Percentiles rank a stretch among this genome's conserved stretches.
Evolutionary conservation across 2,888 invertebrate species (phyloP).

Genomic region (Mythimna vitellina): DNA sequence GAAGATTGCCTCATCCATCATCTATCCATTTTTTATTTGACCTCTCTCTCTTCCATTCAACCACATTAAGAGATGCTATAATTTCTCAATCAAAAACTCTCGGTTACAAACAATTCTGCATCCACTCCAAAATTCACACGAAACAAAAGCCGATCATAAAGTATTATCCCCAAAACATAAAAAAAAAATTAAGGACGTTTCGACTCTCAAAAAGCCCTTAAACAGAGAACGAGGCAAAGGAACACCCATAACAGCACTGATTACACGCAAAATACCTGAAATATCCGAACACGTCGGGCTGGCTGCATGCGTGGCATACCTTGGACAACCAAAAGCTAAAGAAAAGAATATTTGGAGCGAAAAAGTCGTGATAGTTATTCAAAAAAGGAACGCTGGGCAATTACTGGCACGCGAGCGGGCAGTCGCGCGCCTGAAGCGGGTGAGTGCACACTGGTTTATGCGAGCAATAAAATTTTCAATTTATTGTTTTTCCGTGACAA

Average conservation of each 20-base stretch:
- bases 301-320: constrained; percentile 88
- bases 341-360: constrained; percentile 87
- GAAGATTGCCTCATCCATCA: not conserved
- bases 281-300: constrained; percentile 83
- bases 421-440: constrained; percentile 85
- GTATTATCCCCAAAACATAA: constrained; percentile 40
- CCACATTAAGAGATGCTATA: constrained; percentile 2
- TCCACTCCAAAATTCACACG: constrained; percentile 38
- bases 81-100: constrained; percentile 29
- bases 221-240: constrained; percentile 61
- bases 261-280: constrained; percentile 81
- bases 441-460: constrained; percentile 74
- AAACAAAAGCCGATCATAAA: constrained; percentile 47
- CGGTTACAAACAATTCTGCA: not conserved
- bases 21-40: not conserved
- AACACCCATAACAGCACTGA: constrained; percentile 65
- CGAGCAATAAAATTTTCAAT: constrained; percentile 54
- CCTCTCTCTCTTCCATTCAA: too few relatives aligned
- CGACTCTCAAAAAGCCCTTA: constrained; percentile 61
- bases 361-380: constrained; percentile 90
- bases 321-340: constrained; percentile 78
- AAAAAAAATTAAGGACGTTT: constrained; percentile 51
- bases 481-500: constrained; percentile 47
- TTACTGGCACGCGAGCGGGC: constrained; percentile 90
- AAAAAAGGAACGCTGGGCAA: constrained; percentile 88